A percentile compares a stretch with the other conserved stretches of the same genome.
These are phyloP conservation scores for Parochlus steinenii DNA, from an alignment of 2,888 invertebrate species.

Conservation along the genomic window DNA sequence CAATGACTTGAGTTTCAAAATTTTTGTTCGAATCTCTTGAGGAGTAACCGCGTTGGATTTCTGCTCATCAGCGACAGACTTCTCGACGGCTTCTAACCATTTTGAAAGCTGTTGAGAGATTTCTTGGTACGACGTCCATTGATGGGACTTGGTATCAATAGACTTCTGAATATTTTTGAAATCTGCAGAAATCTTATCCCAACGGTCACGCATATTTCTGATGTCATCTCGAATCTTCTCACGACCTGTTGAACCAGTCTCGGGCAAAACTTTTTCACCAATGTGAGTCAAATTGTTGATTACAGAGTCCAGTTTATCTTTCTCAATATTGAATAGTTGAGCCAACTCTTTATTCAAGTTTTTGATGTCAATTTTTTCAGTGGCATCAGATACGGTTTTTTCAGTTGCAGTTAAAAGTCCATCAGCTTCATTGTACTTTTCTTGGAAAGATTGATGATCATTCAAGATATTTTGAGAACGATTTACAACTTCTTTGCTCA, in stretches of 20 bases:
- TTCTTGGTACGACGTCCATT: slow-evolving; percentile 74
- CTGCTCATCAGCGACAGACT: slow-evolving; percentile 51
- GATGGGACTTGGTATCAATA: slow-evolving; percentile 65
- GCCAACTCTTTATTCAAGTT: slow-evolving; percentile 6
- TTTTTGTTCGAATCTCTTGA: slow-evolving; percentile 69
- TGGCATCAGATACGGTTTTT: slow-evolving; percentile 34
- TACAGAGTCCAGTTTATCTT: slow-evolving; percentile 10
- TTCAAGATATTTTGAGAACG: slow-evolving; percentile 70
- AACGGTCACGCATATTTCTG: slow-evolving; percentile 61
- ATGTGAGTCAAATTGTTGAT: slow-evolving; percentile 39
- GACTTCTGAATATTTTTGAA: slow-evolving; percentile 71
- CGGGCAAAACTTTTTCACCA: slow-evolving; percentile 81
- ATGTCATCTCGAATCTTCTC: slow-evolving; percentile 78
- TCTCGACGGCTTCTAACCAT: slow-evolving; percentile 80
- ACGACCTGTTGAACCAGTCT: slow-evolving; percentile 80
- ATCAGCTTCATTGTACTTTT: slow-evolving; percentile 54
- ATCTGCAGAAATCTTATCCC: slow-evolving; percentile 74
- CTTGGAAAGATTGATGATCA: slow-evolving; percentile 64
- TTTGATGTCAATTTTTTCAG: slow-evolving; percentile 40
- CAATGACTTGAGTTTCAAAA: slow-evolving; percentile 70
- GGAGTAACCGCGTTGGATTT: slow-evolving; percentile 56
- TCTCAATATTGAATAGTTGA: slow-evolving; percentile 9
- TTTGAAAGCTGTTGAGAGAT: slow-evolving; percentile 61
- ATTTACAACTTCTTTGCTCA: slow-evolving; percentile 73
- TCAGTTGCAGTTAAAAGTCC: slow-evolving; percentile 66